These are phyloP conservation scores for Falcunculus frontatus DNA, from an alignment of 2,113 vertebrate species.

Conservation along the genomic window DNA sequence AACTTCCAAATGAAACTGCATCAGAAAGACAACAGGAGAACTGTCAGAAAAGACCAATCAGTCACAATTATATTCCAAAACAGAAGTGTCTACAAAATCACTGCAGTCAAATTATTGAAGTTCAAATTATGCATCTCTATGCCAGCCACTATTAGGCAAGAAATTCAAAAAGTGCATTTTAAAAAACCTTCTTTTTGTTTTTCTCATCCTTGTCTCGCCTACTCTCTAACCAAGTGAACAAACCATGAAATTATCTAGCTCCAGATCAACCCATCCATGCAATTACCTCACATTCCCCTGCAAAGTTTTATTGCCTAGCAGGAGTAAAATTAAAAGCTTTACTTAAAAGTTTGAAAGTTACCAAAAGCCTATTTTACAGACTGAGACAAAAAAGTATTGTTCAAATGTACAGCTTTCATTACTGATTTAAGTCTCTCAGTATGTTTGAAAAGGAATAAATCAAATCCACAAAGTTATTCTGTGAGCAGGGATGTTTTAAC, in stretches of 20 bases:
- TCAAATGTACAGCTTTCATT: not conserved
- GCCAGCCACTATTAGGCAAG: not conserved
- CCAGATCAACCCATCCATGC: slow-evolving; percentile 49
- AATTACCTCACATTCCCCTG: slow-evolving; percentile 7
- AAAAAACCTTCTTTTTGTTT: not conserved
- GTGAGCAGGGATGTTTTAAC: not conserved
- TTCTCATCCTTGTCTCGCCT: not conserved
- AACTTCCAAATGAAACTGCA: not conserved
- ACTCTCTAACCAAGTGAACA: slow-evolving; percentile 31
- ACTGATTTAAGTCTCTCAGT: not conserved
- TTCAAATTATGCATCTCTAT: not conserved
- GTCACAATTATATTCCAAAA: not conserved
- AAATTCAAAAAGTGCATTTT: not conserved
- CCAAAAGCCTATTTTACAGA: not conserved
- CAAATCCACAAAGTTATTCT: not conserved
- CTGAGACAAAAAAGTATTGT: not conserved
- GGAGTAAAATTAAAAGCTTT: slow-evolving; percentile 35
- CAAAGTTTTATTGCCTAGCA: slow-evolving; percentile 32
- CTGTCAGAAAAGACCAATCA: not conserved
- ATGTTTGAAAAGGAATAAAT: not conserved
- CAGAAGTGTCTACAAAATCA: not conserved
- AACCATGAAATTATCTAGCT: slow-evolving; percentile 58
- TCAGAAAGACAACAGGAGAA: not conserved
- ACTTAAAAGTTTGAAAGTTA: not conserved
- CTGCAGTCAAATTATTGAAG: not conserved